phyloP scores from a whole-genome alignment of 2,797 vertebrate species.

The Bovichtus variegatus region DNA sequence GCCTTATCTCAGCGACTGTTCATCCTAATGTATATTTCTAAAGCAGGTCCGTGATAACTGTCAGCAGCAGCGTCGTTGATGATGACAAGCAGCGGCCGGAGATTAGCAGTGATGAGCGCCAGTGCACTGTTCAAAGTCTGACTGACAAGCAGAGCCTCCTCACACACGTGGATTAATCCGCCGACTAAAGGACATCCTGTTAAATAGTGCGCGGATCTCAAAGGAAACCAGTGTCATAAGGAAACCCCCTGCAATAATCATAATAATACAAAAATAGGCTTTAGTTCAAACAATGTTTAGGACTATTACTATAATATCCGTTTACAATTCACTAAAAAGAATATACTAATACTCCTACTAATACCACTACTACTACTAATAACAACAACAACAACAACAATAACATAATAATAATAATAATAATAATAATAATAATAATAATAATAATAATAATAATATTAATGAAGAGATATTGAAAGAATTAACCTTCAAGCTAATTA shows the following conservation, averaged over 20 bases:
- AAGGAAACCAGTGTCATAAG: constrained; percentile 3
- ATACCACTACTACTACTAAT: too few species aligned
- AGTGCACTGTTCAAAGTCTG: constrained; percentile 84
- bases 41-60: constrained; percentile 52
- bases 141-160: constrained; percentile 82
- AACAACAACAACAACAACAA: background rate
- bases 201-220: constrained; percentile 75
- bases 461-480: background rate
- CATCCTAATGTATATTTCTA: constrained; percentile 64
- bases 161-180: constrained; percentile 76
- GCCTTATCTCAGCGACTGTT: constrained; percentile 51
- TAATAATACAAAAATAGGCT: too few species aligned
- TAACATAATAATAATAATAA: background rate
- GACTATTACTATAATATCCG: background rate
- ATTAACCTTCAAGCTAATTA: background rate
- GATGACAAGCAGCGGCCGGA: constrained; percentile 56
- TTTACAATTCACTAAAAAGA: background rate
- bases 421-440: background rate
- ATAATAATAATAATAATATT: background rate
- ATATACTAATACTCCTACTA: background rate
- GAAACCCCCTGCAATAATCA: background rate
- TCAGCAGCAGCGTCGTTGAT: constrained; percentile 46
- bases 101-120: constrained; percentile 80
- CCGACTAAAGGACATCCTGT: constrained; percentile 42
- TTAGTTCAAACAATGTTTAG: background rate